Percentiles rank a stretch among this genome's conserved stretches.
Evolutionary conservation across 2,797 vertebrate species (phyloP).

Genomic region (Strix occidentalis): DNA sequence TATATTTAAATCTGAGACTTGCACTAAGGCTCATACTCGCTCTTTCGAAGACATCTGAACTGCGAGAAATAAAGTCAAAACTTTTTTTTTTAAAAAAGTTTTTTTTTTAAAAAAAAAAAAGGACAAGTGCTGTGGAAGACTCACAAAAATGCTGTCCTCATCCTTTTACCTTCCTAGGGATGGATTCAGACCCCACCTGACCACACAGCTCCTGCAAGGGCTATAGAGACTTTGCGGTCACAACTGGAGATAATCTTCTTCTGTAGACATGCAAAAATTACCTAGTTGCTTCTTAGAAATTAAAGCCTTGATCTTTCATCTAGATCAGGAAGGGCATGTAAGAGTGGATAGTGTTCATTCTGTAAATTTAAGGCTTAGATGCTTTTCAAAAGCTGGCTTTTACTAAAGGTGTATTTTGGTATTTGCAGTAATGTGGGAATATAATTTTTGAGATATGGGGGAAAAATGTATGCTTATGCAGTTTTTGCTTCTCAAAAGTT

Average conservation of each 20-base stretch:
- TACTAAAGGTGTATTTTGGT: neutral
- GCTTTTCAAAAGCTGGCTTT: neutral
- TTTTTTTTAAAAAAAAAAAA: neutral
- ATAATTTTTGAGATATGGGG: neutral
- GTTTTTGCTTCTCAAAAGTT: neutral
- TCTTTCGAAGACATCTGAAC: neutral
- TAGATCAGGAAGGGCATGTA: neutral
- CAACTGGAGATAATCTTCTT: neutral
- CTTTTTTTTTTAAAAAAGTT: neutral
- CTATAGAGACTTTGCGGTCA: neutral
- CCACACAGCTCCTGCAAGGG: rapidly evolving
- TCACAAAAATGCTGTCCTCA: neutral
- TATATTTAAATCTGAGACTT: neutral
- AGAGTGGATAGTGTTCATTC: neutral
- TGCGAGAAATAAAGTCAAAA: neutral
- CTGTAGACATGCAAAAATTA: neutral
- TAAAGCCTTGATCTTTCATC: neutral
- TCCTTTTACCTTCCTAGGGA: neutral
- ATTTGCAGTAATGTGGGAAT: neutral
- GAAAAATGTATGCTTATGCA: neutral
- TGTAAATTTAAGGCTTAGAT: neutral
- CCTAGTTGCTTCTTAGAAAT: neutral
- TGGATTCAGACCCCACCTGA: neutral
- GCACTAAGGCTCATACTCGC: neutral
- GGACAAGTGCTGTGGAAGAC: neutral